A percentile compares a stretch with the other conserved stretches of the same genome.
Conservation (phyloP, 2,888 invertebrate species). For the Dolichopus griseipennis region DNA sequence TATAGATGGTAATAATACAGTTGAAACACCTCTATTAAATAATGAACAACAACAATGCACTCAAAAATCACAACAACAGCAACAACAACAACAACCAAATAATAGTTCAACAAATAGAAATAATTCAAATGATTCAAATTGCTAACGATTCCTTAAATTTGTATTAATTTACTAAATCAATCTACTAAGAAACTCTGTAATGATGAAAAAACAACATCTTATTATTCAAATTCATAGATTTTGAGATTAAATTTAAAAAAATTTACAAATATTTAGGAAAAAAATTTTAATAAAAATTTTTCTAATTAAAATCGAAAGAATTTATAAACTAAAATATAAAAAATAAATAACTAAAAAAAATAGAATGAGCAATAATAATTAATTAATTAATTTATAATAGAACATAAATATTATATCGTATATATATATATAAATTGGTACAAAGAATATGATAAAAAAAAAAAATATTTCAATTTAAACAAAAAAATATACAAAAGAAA, state of each 20-base stretch:
- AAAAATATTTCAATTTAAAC: too few relatives aligned
- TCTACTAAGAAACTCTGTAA: too few relatives aligned
- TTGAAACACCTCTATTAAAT: slow-evolving; percentile 1
- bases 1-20: background rate
- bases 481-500: too few relatives aligned
- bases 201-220: too few relatives aligned
- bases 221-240: too few relatives aligned
- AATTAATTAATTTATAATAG: too few relatives aligned
- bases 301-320: too few relatives aligned
- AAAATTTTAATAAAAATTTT: too few relatives aligned
- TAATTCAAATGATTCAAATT: background rate
- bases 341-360: background rate
- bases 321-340: background rate
- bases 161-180: background rate
- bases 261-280: background rate
- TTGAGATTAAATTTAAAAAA: too few relatives aligned
- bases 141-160: slow-evolving; percentile 8
- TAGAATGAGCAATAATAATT: background rate
- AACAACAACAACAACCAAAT: background rate
- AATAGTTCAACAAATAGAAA: background rate
- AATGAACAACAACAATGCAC: background rate
- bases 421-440: too few relatives aligned
- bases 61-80: background rate
- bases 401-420: too few relatives aligned
- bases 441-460: too few relatives aligned